Percentiles rank a stretch among this genome's conserved stretches.
Conservation (phyloP, 2,888 invertebrate species). For the Macroteleia sp. region DNA sequence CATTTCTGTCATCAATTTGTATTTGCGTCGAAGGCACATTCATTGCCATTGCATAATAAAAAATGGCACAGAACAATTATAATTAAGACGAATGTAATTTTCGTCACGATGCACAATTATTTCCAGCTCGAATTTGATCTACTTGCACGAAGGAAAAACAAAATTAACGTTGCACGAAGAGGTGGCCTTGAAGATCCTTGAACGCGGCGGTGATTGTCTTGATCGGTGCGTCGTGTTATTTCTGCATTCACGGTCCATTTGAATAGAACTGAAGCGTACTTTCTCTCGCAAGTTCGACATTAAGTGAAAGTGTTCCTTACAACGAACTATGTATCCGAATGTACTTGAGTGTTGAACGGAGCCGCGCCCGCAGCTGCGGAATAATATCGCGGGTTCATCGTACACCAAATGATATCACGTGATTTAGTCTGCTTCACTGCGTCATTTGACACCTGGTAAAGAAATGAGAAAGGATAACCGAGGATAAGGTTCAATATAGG, state of each 20-base stretch:
- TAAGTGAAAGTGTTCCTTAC: constrained; percentile 61
- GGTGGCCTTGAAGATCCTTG: constrained; percentile 65
- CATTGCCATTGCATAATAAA: no score
- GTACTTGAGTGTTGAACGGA: constrained; percentile 29
- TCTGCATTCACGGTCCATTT: constrained; percentile 63
- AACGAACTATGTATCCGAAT: constrained; percentile 13
- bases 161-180: constrained; percentile 31
- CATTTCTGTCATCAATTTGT: no score
- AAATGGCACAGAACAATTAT: no score
- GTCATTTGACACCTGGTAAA: constrained; percentile 43
- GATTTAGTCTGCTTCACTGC: constrained; percentile 36
- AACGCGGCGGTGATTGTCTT: constrained; percentile 45
- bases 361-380: constrained; percentile 38
- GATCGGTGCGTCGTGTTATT: constrained; percentile 42
- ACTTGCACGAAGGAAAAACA: constrained; percentile 25
- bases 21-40: no score
- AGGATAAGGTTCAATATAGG: constrained; percentile 9
- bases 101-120: constrained; percentile 10
- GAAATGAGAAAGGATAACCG: constrained; percentile 20
- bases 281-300: constrained; percentile 57
- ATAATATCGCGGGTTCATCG: constrained; percentile 55
- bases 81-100: constrained; percentile 3
- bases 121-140: constrained; percentile 9
- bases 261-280: constrained; percentile 38
- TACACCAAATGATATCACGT: constrained; percentile 40